Conservation (phyloP, 1,140 invertebrate species). For the Caerostris darwini region DNA sequence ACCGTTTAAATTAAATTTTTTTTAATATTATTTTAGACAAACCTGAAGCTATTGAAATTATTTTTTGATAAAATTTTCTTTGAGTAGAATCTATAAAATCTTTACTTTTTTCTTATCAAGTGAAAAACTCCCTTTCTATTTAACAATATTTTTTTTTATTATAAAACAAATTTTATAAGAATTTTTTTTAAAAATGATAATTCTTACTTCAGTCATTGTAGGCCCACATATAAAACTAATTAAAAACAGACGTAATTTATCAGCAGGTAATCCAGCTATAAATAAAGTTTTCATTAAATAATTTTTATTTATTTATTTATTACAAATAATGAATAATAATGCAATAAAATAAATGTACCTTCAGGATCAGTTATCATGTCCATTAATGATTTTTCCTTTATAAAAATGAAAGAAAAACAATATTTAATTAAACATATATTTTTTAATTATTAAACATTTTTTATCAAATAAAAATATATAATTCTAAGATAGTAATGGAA, state of each 20-base stretch:
- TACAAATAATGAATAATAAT: neutral
- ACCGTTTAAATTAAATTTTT: too few species aligned
- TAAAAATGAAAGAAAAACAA: slow-evolving; percentile 14
- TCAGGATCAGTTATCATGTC: slow-evolving; percentile 93
- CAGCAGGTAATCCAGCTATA: slow-evolving; percentile 90
- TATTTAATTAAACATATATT: slow-evolving; percentile 45
- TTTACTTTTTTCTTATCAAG: too few species aligned
- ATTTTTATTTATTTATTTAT: neutral
- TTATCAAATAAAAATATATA: too few species aligned
- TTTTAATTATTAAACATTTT: too few species aligned
- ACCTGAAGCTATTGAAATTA: too few species aligned
- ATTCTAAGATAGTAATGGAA: too few species aligned
- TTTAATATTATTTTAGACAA: too few species aligned
- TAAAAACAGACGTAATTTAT: slow-evolving; percentile 96
- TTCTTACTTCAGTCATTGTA: slow-evolving; percentile 87
- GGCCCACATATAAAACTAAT: slow-evolving; percentile 95
- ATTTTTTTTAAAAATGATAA: neutral
- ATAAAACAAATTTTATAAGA: too few species aligned
- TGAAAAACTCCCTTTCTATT: too few species aligned
- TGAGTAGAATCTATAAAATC: too few species aligned
- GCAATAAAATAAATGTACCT: slow-evolving; percentile 70
- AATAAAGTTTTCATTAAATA: neutral
- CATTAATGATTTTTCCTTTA: slow-evolving; percentile 85
- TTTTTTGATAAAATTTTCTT: too few species aligned
- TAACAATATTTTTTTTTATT: too few species aligned